These are phyloP conservation scores for Sipha flava DNA, from an alignment of 1,140 invertebrate genomes.

Conservation along the genomic window DNA sequence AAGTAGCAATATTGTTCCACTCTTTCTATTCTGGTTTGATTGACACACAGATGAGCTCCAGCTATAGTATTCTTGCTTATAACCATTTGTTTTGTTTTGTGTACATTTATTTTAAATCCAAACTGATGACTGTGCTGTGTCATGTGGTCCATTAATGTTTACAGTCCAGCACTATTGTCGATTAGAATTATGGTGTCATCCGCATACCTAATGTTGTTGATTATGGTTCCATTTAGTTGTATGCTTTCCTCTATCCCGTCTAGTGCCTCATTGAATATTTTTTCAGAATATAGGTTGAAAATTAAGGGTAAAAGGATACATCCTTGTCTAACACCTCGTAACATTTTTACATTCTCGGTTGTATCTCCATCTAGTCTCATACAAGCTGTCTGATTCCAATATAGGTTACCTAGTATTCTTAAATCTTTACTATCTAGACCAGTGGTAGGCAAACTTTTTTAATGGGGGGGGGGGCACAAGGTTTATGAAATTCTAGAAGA, in stretches of 20 bases:
- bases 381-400: too few relatives aligned
- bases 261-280: constrained; percentile 20
- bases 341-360: background rate
- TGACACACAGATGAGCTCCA: background rate
- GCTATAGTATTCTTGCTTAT: background rate
- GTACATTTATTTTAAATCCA: constrained; percentile 27
- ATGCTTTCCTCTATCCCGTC: background rate
- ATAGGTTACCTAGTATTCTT: background rate
- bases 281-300: constrained; percentile 39
- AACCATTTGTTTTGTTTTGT: constrained; percentile 29
- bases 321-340: constrained; percentile 10
- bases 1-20: constrained; percentile 23
- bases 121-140: constrained; percentile 16
- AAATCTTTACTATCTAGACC: background rate
- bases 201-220: constrained; percentile 34
- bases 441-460: too few relatives aligned
- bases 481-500: too few relatives aligned
- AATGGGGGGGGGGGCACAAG: too few relatives aligned
- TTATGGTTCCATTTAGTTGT: constrained; percentile 4
- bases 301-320: constrained; percentile 25
- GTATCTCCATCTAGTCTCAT: background rate
- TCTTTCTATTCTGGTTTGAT: too few relatives aligned
- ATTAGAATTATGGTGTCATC: constrained; percentile 29
- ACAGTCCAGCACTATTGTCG: constrained; percentile 5
- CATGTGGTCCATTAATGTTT: constrained; percentile 14